Base-by-base conservation (phyloP, 1,140 invertebrate genomes). In the Tetranychus urticae region DNA sequence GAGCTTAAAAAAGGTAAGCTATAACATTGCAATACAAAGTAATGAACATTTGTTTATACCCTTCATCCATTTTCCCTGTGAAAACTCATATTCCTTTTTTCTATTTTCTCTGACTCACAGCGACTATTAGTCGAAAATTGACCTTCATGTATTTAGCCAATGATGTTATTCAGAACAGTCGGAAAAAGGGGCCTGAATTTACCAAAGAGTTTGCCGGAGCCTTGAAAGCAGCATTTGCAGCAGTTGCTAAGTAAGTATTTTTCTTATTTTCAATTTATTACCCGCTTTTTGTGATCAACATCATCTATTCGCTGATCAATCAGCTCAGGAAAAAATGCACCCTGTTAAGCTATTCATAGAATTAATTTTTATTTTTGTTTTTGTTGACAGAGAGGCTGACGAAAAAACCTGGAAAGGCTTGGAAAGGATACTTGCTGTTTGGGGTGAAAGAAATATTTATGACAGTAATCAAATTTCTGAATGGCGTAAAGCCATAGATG, bases 91-190 rank as follows among this genome's bases (percentile, higher is more conserved):
- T 42, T 42, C 10, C 5, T 37, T 31, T 50, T 60, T 56, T 63
- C 4, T 8, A 57, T 56, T 63, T 50, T 60, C 8, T 50, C 47
- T 50, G 3, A 23, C 1, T 56, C 23, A 39, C 37, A 63, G 69
- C 73, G 10, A 66, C 65, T 63, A 56, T 60, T 6, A 52, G 6
- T 57, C 33, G 55, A 6, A 56, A 62, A 56, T 59, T 98, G 55
- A 93, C 87, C 35, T 88, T 91, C 68, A 86, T 97, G 80, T 97
- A 97, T 72, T 75, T 97, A 63, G 92, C 93, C 3, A 98, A 98
- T 79, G 94, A 98, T 79, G 90, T 97, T 34, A 92, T 97, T 66
- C 93, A 97, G 72, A 97, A 97, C 69, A 90, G 90, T 70, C 89
- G 88, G 69, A 96, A 94, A 69, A 97, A 97, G 74, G 91, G 89